These are phyloP conservation scores for Felis catus DNA, from an alignment of 2,113 vertebrate species.

Conservation along the genomic window F.catus_Fca126_mat1.0 CM031425.1:54299001-54299500, in stretches of 20 bases:
- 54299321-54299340: not conserved
- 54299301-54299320: not conserved
- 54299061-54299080: slow-evolving; percentile 1
- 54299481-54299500: not conserved
- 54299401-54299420: not conserved
- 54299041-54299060: not conserved
- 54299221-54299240: rapidly evolving
- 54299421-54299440: not conserved
- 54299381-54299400: not conserved
- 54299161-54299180: not conserved
- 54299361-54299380: not conserved
- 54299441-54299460: not conserved
- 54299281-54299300: rapidly evolving
- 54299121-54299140: not conserved
- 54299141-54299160: not conserved
- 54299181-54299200: not conserved
- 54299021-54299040: not conserved
- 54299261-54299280: not conserved
- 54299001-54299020: not conserved
- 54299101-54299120: not conserved
- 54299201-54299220: not conserved
- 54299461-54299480: not conserved
- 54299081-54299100: not conserved
- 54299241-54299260: not conserved
- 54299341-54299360: not conserved